Conservation (phyloP, 2,888 invertebrate genomes). For the Drosophila mimica region DNA sequence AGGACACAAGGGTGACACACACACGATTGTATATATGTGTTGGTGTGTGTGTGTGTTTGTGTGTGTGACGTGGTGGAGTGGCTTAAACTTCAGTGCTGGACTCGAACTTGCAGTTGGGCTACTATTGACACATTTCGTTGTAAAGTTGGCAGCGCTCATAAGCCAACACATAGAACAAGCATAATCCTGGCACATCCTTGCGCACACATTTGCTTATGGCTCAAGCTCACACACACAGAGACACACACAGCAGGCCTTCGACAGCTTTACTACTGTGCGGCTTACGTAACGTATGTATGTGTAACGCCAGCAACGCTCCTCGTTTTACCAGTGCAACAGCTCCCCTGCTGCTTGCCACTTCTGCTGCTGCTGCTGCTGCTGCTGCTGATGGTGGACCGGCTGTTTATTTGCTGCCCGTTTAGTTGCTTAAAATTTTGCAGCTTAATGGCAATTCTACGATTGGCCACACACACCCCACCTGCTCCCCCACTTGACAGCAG, state of each 20-base stretch:
- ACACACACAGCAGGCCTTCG: conserved; percentile 41
- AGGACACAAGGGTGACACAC: conserved; percentile 10
- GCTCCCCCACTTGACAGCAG: conserved; percentile 10
- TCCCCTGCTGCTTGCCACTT: background rate
- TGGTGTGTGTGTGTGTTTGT: background rate
- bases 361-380: background rate
- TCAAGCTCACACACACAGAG: conserved; percentile 38
- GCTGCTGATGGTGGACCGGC: conserved; percentile 19
- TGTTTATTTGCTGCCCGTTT: conserved; percentile 72
- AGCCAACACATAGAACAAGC: conserved; percentile 71
- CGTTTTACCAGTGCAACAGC: background rate
- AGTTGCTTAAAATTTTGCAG: conserved; percentile 79
- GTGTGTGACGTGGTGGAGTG: conserved; percentile 40
- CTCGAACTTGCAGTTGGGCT: conserved; percentile 39
- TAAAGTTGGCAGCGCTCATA: conserved; percentile 71
- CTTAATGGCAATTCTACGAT: conserved; percentile 76
- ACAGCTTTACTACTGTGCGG: conserved; percentile 53
- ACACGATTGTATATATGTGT: background rate
- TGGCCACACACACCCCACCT: conserved; percentile 25
- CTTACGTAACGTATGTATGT: conserved; percentile 69
- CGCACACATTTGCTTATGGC: conserved; percentile 77
- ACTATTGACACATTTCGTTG: conserved; percentile 77
- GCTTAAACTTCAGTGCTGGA: conserved; percentile 68
- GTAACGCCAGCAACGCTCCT: conserved; percentile 35
- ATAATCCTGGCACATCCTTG: conserved; percentile 73